Evolutionary conservation across 2,113 vertebrate genomes (phyloP), one percentile per base, ranked within the genome.

Genomic region (Pomatostomus ruficeps): DNA sequence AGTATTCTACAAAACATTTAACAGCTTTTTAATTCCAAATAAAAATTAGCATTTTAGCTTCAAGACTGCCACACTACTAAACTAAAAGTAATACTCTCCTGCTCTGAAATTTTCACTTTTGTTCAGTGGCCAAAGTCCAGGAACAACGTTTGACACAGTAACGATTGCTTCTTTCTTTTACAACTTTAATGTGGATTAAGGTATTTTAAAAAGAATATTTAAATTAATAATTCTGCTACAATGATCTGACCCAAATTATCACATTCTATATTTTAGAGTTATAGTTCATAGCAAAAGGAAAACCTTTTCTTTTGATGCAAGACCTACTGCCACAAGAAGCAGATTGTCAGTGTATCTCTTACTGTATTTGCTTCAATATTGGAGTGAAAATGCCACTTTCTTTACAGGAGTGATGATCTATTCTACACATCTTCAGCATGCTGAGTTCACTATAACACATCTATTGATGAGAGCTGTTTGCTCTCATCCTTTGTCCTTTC

Each of bases 401-500:
- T 88, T 85, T 49, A 86, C 55, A 73, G 67, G 35, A 93, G 77
- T 2, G 38, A 83, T 49, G 75, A 89, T 51, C 40, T 84, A 31
- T 89, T 86, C 76, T 38, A 82, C 58, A 66, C 58, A 83, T 83
- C 35, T 49, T 31, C 52, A 81, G 40, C 72, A 84, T 6, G 48
- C 45, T 61, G 91, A 95, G 68, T 84, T 91, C 61, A 67, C 89
- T 71, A 21, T 75, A 93, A 91, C 57, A 45, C 42, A 75, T 80
- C 89, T 85, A 76, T 78, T 94, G 89, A 94, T 45, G 33, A 49
- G 18, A 91, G 42, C 49, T 85, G n/a, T 81, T 92, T 89, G 80
- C 52, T 89, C 66, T 85, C 45, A 54, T 61, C 70, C 87, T 96
- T 91, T 92, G 70, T 68, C 66, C 70, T 92, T 95, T 87, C 93